Conservation (phyloP, 2,113 vertebrate species). For the Lophochroa leadbeateri region DNA sequence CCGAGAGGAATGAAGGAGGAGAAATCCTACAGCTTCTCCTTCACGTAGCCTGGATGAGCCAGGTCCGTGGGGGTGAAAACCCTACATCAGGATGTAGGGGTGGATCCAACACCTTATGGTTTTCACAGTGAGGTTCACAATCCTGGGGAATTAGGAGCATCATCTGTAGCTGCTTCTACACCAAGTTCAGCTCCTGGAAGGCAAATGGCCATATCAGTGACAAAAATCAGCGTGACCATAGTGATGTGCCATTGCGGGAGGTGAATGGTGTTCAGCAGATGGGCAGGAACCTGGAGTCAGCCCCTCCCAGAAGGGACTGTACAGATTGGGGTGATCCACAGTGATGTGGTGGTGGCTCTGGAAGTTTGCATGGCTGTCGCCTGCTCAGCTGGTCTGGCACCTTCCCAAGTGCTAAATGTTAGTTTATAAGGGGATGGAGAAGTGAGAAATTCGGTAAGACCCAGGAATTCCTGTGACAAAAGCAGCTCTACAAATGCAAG, state of each 20-base stretch:
- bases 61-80: accelerated
- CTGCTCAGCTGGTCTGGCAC: accelerated
- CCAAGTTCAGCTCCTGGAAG: not conserved
- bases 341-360: accelerated
- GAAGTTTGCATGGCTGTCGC: accelerated
- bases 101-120: accelerated
- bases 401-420: not conserved
- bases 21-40: not conserved
- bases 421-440: not conserved
- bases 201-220: accelerated
- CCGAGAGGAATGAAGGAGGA: not conserved
- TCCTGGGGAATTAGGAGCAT: not conserved
- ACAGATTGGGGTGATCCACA: accelerated
- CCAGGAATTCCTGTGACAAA: not conserved
- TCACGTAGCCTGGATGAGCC: accelerated
- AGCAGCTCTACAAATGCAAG: not conserved
- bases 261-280: not conserved
- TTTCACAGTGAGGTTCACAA: accelerated
- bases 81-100: not conserved
- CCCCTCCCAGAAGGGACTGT: accelerated
- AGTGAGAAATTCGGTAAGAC: not conserved
- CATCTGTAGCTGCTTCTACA: not conserved
- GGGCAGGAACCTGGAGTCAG: not conserved
- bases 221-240: accelerated
- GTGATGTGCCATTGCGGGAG: accelerated